Conservation (phyloP, 2,113 vertebrate species). For the Passer montanus region DNA sequence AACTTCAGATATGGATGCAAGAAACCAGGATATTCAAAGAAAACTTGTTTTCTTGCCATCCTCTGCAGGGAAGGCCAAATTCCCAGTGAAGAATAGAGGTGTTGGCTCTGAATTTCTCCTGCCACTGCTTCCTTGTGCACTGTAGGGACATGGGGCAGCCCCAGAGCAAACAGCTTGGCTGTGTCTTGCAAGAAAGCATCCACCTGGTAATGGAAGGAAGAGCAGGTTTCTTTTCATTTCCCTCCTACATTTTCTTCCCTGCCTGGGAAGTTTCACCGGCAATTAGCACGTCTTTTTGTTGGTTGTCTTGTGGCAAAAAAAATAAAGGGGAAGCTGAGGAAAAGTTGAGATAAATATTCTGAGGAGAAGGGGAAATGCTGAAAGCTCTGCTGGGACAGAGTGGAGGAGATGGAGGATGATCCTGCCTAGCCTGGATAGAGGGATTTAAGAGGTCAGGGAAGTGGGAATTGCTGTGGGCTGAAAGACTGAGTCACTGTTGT, state of each 20-base stretch:
- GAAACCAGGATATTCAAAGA: not conserved
- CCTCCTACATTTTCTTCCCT: not conserved
- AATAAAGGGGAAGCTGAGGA: not conserved
- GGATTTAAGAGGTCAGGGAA: not conserved
- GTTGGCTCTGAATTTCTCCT: not conserved
- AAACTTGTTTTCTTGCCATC: not conserved
- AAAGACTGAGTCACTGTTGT: not conserved
- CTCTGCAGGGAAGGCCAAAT: not conserved
- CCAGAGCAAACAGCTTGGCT: not conserved
- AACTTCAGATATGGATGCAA: not conserved
- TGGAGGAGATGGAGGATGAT: not conserved
- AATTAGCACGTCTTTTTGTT: not conserved
- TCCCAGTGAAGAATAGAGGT: not conserved
- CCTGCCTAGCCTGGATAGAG: not conserved
- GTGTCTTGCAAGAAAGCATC: not conserved
- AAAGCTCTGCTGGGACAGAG: not conserved
- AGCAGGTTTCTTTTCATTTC: not conserved
- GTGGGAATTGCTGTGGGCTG: not conserved
- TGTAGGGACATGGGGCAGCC: not conserved
- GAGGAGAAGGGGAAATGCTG: not conserved
- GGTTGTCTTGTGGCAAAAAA: not conserved
- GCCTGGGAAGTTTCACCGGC: not conserved
- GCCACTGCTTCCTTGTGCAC: not conserved
- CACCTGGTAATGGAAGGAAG: not conserved
- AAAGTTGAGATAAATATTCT: not conserved